A percentile compares a stretch with the other conserved stretches of the same genome.
phyloP scores from a whole-genome alignment of 2,888 invertebrate species.

The Norana najaformis region DNA sequence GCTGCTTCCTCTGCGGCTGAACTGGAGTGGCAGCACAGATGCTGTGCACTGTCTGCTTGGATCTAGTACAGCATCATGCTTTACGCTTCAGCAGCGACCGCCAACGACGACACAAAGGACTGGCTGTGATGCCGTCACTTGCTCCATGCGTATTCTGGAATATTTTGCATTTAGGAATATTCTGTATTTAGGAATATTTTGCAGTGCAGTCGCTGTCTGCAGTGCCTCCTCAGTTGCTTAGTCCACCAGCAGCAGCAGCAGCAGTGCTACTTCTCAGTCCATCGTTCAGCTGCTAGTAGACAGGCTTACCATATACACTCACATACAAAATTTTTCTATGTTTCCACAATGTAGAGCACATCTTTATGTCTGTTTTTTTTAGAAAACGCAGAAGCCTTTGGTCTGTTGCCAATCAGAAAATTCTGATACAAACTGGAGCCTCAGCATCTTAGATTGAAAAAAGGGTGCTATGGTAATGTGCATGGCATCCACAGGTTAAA shows the following conservation, averaged over 20 bases:
- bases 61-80: not conserved
- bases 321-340: no score
- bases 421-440: not conserved
- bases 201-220: not conserved
- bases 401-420: not conserved
- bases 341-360: not conserved
- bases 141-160: not conserved
- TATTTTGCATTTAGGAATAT: no score
- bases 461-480: not conserved
- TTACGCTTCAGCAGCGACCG: not conserved
- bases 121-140: not conserved
- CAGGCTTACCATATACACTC: not conserved
- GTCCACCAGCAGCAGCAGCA: not conserved
- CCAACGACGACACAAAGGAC: not conserved
- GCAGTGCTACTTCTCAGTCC: not conserved
- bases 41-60: not conserved
- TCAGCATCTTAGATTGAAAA: slow-evolving; percentile 2
- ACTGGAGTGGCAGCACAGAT: not conserved
- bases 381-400: not conserved
- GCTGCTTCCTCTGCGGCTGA: not conserved
- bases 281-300: not conserved
- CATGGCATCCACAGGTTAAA: not conserved
- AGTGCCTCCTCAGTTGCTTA: not conserved
- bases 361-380: not conserved
- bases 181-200: no score